phyloP scores from a whole-genome alignment of 2,113 vertebrate species.

The Orycteropus afer region DNA sequence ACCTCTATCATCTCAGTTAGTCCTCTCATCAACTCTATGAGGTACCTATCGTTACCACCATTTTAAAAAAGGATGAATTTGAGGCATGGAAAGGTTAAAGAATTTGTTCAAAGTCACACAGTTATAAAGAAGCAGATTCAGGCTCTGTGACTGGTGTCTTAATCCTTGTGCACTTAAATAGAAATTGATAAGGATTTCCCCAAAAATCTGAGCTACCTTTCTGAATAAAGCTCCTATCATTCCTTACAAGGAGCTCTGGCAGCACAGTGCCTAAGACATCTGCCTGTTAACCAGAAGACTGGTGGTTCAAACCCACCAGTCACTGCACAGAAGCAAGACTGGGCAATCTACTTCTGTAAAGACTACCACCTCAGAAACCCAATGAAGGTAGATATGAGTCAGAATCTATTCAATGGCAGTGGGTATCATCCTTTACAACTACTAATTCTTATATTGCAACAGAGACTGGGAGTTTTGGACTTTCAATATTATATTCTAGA shows the following conservation, averaged over 20 bases:
- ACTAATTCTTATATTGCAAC: background rate
- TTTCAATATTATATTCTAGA: background rate
- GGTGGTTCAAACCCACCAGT: no score
- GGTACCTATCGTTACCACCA: background rate
- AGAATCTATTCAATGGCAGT: no score
- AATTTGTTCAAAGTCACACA: background rate
- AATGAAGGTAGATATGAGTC: no score
- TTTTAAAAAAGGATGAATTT: background rate
- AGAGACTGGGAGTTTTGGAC: background rate
- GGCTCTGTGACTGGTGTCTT: background rate
- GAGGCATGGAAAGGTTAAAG: background rate
- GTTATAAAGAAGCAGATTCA: background rate
- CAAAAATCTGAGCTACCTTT: background rate
- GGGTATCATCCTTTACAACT: constrained; percentile 23
- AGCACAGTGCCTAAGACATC: no score
- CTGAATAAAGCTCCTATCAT: background rate
- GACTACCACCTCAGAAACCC: no score
- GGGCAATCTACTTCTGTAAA: no score
- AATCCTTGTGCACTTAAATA: background rate
- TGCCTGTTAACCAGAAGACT: no score
- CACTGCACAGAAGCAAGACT: no score
- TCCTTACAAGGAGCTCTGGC: no score
- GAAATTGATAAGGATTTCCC: background rate
- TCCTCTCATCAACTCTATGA: background rate
- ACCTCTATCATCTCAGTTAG: background rate